These are phyloP conservation scores for Strigops habroptila DNA, from an alignment of 2,113 vertebrate genomes.

Conservation along the genomic window DNA sequence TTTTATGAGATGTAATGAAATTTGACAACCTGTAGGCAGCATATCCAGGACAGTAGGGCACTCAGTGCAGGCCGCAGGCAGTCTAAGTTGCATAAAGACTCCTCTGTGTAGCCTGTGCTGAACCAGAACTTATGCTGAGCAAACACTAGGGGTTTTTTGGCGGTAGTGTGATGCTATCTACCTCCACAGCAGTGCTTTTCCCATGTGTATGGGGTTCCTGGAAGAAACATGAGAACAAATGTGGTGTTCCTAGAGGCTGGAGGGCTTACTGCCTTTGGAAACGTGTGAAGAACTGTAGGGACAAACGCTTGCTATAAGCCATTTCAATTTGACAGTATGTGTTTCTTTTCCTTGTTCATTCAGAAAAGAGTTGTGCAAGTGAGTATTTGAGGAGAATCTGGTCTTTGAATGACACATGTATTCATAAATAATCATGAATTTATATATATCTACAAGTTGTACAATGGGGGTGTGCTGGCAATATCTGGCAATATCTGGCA, in stretches of 20 bases:
- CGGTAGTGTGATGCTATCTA: not conserved
- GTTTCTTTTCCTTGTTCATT: not conserved
- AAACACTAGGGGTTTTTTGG: accelerated
- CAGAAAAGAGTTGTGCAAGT: not conserved
- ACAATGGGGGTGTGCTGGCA: not conserved
- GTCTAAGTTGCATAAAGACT: not conserved
- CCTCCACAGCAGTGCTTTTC: not conserved
- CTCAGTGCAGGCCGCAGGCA: not conserved
- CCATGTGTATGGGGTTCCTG: not conserved
- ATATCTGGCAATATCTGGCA: not conserved
- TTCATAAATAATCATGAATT: not conserved
- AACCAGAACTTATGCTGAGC: not conserved
- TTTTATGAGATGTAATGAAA: not conserved
- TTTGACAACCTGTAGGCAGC: not conserved
- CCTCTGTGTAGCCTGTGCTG: accelerated
- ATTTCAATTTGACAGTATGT: not conserved
- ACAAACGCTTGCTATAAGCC: not conserved
- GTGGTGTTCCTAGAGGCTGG: not conserved
- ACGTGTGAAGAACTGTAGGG: not conserved
- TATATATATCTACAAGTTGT: not conserved
- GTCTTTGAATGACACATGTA: not conserved
- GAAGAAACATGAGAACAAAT: not conserved
- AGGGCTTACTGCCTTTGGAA: not conserved
- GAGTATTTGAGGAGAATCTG: not conserved
- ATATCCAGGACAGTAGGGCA: not conserved